Evolutionary conservation across 2,113 vertebrate genomes (phyloP).

Genomic region (Bujurquina vittata): DNA sequence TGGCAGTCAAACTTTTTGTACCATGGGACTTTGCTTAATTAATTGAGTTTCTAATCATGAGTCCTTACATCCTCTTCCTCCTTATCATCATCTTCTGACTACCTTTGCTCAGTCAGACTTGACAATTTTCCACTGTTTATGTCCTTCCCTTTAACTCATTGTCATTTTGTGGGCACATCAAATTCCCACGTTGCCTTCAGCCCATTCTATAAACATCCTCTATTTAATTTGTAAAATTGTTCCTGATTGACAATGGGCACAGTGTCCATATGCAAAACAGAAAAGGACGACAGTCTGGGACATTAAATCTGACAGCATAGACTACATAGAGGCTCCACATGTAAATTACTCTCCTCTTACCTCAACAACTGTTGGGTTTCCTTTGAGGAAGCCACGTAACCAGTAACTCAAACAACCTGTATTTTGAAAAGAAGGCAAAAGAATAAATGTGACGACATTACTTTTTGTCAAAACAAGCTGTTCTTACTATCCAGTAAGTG

Average conservation of each 20-base stretch:
- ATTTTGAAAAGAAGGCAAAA: neutral
- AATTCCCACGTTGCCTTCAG: conserved; percentile 11
- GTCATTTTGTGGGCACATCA: conserved; percentile 15
- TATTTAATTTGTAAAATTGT: conserved; percentile 26
- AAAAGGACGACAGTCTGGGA: conserved; percentile 14
- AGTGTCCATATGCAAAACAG: conserved; percentile 27
- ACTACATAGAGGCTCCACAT: conserved; percentile 29
- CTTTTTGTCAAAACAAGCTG: neutral
- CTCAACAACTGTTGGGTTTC: conserved; percentile 18
- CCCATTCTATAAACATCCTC: conserved; percentile 17
- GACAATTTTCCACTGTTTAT: conserved; percentile 22
- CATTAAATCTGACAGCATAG: conserved; percentile 11
- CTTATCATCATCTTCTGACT: conserved; percentile 2
- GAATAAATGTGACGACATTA: neutral
- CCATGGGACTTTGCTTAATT: conserved; percentile 57
- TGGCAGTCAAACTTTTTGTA: conserved; percentile 51
- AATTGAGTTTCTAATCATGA: conserved; percentile 55
- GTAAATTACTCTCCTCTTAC: neutral
- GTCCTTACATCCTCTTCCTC: conserved; percentile 4
- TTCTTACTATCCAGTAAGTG: neutral
- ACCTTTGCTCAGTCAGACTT: conserved; percentile 13
- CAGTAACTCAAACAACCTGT: neutral
- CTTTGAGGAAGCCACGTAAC: conserved; percentile 12
- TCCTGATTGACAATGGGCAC: conserved; percentile 29
- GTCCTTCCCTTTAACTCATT: conserved; percentile 13